phyloP scores from a whole-genome alignment of 2,888 invertebrate genomes.

The Eupithecia vulgata region DNA sequence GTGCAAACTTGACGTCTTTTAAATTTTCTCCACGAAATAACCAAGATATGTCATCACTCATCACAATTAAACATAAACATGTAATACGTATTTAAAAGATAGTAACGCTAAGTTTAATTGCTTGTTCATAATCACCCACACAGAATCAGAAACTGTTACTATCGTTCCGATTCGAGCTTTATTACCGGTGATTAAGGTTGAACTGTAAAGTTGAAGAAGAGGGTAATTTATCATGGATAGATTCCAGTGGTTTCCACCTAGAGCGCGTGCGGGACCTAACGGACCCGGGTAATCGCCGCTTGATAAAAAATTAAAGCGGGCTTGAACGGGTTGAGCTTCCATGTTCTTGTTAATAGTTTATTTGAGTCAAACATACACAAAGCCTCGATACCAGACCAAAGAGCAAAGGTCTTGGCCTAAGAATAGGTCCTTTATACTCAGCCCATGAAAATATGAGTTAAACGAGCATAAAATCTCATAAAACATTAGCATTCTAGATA shows the following conservation, averaged over 20 bases:
- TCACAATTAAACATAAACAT: slow-evolving; percentile 44
- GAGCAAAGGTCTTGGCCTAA: not conserved
- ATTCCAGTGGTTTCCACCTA: slow-evolving; percentile 55
- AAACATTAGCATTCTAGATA: no score
- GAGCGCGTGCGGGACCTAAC: slow-evolving; percentile 71
- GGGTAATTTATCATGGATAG: slow-evolving; percentile 58
- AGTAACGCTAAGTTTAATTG: slow-evolving; percentile 49
- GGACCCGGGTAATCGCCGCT: slow-evolving; percentile 69
- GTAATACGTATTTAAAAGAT: slow-evolving; percentile 38
- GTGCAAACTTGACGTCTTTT: not conserved
- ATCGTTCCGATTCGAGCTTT: slow-evolving; percentile 36
- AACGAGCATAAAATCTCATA: not conserved
- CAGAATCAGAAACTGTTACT: slow-evolving; percentile 38
- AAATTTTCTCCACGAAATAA: slow-evolving; percentile 37
- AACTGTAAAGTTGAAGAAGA: slow-evolving; percentile 35
- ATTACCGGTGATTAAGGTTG: slow-evolving; percentile 41
- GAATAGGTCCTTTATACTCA: not conserved
- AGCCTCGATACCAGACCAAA: no score
- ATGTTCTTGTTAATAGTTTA: slow-evolving; percentile 26
- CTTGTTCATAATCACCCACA: slow-evolving; percentile 46
- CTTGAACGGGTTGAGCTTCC: slow-evolving; percentile 36
- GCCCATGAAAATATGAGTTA: not conserved
- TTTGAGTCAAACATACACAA: slow-evolving; percentile 1
- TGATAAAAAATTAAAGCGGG: slow-evolving; percentile 65
- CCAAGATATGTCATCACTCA: slow-evolving; percentile 38